Conservation (phyloP, 2,888 invertebrate species). For the Stratiomys singularior region DNA sequence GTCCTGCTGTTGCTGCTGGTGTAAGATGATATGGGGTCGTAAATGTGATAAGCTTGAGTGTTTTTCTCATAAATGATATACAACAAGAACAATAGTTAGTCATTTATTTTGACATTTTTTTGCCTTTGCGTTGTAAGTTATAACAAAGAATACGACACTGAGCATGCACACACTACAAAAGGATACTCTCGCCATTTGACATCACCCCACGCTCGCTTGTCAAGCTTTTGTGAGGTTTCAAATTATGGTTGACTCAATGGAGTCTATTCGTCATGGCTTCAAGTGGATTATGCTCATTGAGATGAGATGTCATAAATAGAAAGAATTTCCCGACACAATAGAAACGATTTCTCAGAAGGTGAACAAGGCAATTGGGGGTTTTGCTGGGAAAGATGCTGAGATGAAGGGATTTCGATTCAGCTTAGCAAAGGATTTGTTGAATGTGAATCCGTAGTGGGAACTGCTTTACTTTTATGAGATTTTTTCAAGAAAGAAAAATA, state of each 20-base stretch:
- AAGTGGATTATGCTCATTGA: neutral
- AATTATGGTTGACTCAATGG: neutral
- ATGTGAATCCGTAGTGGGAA: no score
- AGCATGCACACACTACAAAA: neutral
- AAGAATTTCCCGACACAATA: neutral
- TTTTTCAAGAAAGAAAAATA: no score
- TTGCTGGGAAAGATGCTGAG: no score
- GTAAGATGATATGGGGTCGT: neutral
- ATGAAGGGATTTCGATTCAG: no score
- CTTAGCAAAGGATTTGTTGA: no score
- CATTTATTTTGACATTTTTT: slow-evolving; percentile 6
- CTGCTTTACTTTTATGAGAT: no score
- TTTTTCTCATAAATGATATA: slow-evolving; percentile 1
- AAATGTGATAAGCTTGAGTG: neutral
- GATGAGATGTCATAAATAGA: neutral
- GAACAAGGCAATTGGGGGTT: no score
- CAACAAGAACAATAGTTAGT: slow-evolving; percentile 6
- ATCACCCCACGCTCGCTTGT: no score
- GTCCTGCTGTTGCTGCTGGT: neutral
- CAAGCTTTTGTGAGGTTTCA: no score
- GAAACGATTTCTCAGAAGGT: neutral
- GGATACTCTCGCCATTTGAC: neutral
- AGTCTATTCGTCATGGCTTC: neutral
- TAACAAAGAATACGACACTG: neutral
- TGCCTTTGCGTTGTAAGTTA: neutral